Evolutionary conservation across 53 echinoderm and acorn worm genomes (phyloP), one percentile per base, ranked within the genome.

Genomic region (Astropecten irregularis): DNA sequence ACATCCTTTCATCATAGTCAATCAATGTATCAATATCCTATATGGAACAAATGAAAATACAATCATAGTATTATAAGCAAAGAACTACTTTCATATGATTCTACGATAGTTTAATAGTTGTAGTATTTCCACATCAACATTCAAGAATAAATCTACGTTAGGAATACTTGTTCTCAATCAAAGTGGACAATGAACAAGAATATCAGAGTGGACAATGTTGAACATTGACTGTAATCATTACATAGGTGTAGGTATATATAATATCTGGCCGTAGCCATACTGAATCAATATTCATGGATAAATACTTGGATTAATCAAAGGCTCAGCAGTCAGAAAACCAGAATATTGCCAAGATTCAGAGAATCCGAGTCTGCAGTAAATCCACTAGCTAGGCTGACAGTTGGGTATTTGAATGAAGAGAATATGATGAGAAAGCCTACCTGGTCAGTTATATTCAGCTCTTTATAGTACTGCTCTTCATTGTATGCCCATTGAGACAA

Each of bases 401-500:
- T 4, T 54, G 20, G 20, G 4, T 18, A 54, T 8, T 11, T 54
- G 9, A 54, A 54, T 4, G n/a, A 54, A 54, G 4, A 10, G 4
- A 54, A 54, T 14, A 5, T n/a, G n/a, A 59, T 27, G 2, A 1
- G 28, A 27, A 20, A 65, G 0, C 65, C 15, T 39, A 76, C 76
- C 76, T 58, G 56, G 57, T 9, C 27, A 23, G 76, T 76, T 55
- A 40, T 22, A 57, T 76, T 76, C 28, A 15, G 34, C 6, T 40
- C 76, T 55, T 40, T 42, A 40, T 70, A 36, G 8, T 50, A 36
- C 55, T 13, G 60, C 56, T 93, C 93, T 51, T 93, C 93, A 3
- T 76, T 81, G 35, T 82, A 76, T 3, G 94, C 94, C 97, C 97
- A 97, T 22, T 87, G 40, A 0, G 97, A 66, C 4, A 97, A 31